phyloP scores from a whole-genome alignment of 2,113 vertebrate species.

The Podarcis cretensis region DNA sequence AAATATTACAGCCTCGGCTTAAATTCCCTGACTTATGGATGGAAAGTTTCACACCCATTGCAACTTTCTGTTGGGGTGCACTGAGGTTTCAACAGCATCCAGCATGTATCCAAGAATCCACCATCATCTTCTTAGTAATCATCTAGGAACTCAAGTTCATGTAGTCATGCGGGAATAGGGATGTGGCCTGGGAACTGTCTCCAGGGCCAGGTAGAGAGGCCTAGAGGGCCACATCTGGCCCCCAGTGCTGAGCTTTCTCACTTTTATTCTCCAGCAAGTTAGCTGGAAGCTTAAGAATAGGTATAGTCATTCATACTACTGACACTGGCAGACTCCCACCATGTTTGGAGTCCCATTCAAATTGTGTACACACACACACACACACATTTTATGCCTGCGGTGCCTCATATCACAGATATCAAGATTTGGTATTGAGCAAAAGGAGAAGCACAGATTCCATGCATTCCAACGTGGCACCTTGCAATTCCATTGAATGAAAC shows the following conservation, averaged over 20 bases:
- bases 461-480: no score
- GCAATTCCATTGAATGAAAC: fast-evolving
- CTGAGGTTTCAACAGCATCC: not conserved
- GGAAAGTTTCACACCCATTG: not conserved
- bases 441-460: not conserved
- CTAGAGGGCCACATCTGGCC: no score
- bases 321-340: not conserved
- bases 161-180: no score
- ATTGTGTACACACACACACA: not conserved
- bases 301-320: not conserved
- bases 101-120: not conserved
- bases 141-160: not conserved
- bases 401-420: not conserved
- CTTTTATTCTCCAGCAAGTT: not conserved
- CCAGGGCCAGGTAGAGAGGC: no score
- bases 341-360: not conserved
- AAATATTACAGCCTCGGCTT: not conserved
- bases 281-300: not conserved
- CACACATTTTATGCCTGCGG: not conserved
- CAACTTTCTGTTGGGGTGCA: not conserved
- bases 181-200: no score
- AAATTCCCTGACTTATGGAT: constrained; percentile 6
- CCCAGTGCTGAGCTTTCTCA: no score
- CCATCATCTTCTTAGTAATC: not conserved
- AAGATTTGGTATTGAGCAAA: not conserved